A percentile compares a stretch with the other conserved stretches of the same genome.
Evolutionary conservation across 2,113 vertebrate species (phyloP).

Genomic region (Syngnathus scovelli): DNA sequence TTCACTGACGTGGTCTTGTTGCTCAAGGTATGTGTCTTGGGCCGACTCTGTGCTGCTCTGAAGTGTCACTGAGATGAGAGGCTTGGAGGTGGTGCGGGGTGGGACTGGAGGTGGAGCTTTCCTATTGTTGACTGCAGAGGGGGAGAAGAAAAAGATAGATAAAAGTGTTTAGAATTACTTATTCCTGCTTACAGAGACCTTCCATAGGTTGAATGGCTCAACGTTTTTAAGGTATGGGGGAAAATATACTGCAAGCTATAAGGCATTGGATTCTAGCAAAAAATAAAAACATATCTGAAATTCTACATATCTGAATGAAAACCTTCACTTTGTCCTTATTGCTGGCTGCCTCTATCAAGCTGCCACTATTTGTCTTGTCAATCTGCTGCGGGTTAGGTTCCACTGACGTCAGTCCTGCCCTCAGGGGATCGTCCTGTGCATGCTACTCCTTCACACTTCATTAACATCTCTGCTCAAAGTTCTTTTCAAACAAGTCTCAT

Average conservation of each 20-base stretch:
- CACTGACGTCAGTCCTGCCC: constrained; percentile 45
- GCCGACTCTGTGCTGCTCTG: constrained; percentile 99
- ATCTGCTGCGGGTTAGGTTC: constrained; percentile 20
- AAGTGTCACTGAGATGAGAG: constrained; percentile 95
- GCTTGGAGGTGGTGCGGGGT: constrained; percentile 92
- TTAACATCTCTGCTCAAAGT: constrained; percentile 7
- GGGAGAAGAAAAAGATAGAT: not conserved
- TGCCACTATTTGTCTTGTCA: constrained; percentile 20
- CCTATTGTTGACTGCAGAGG: constrained; percentile 81
- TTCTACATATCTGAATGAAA: constrained; percentile 21
- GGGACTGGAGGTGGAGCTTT: constrained; percentile 94
- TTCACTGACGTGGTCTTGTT: constrained; percentile 89
- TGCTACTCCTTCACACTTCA: constrained; percentile 26
- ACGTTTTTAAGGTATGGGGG: not conserved
- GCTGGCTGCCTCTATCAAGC: constrained; percentile 24
- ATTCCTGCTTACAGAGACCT: not conserved
- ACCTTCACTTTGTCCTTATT: constrained; percentile 38
- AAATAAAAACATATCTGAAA: constrained; percentile 12
- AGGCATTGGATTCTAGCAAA: not conserved
- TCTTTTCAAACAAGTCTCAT: not conserved
- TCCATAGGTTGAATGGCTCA: not conserved
- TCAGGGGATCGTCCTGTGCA: constrained; percentile 31
- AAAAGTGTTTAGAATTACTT: not conserved
- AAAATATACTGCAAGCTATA: not conserved
- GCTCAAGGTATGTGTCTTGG: constrained; percentile 94